These are phyloP conservation scores for Isotomurus palustris DNA, from an alignment of 2,888 invertebrate species.

Conservation along the genomic window DNA sequence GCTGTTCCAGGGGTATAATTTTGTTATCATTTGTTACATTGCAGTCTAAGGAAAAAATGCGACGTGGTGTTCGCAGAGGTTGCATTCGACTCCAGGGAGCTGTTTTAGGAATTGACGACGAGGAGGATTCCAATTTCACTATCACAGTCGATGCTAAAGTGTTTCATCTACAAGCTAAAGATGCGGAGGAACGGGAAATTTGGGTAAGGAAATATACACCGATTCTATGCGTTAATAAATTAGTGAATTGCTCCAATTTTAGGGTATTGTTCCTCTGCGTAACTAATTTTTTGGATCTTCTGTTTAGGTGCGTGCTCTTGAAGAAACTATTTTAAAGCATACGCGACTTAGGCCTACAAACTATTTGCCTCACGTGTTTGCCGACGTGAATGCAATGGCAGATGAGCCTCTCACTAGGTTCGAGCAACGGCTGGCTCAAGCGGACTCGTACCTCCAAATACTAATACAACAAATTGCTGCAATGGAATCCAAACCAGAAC, in stretches of 20 bases:
- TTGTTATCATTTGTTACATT: slow-evolving; percentile 49
- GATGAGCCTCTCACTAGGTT: slow-evolving; percentile 52
- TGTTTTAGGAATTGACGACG: slow-evolving; percentile 97
- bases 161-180: slow-evolving; percentile 97
- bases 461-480: slow-evolving; percentile 87
- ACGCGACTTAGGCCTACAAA: slow-evolving; percentile 50
- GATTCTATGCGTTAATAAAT: slow-evolving; percentile 3
- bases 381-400: slow-evolving; percentile 20
- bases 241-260: too few relatives aligned
- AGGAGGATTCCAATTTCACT: slow-evolving; percentile 98
- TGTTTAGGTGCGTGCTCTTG: slow-evolving; percentile 74
- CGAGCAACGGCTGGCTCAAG: slow-evolving; percentile 86
- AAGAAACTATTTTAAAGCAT: slow-evolving; percentile 88
- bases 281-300: too few relatives aligned
- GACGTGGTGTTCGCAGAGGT: slow-evolving; percentile 90
- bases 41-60: slow-evolving; percentile 98
- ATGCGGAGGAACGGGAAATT: slow-evolving; percentile 87
- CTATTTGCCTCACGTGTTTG: slow-evolving; percentile 38
- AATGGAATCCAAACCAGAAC: slow-evolving; percentile 42
- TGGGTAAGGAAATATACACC: too few relatives aligned
- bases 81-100: slow-evolving; percentile 97
- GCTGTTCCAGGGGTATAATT: slow-evolving; percentile 41
- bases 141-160: slow-evolving; percentile 98
- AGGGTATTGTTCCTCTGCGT: too few relatives aligned
- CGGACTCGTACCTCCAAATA: slow-evolving; percentile 91